Conservation (phyloP, 2,113 vertebrate genomes). For the Ameiurus melas region DNA sequence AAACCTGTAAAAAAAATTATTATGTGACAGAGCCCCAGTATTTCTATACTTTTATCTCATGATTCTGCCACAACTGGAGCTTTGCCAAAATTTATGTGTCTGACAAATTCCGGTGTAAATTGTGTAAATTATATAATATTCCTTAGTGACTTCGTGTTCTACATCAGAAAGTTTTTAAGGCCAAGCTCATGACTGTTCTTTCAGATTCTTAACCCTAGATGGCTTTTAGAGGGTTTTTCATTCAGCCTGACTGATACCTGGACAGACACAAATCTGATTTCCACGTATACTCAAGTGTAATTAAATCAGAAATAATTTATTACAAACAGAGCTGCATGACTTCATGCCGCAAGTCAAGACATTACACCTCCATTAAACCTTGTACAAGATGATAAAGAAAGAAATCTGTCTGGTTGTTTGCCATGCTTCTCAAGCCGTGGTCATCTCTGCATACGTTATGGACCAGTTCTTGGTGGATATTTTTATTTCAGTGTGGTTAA, state of each 20-base stretch:
- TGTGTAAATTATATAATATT: not conserved
- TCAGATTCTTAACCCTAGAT: not conserved
- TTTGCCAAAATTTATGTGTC: constrained; percentile 12
- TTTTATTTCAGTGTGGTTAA: not conserved
- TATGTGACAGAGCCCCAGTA: constrained; percentile 39
- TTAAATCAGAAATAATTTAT: not conserved
- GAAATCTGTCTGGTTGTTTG: not conserved
- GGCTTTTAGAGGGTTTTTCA: not conserved
- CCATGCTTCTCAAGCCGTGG: not conserved
- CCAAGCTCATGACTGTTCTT: not conserved
- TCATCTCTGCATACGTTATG: not conserved
- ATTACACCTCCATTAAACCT: not conserved
- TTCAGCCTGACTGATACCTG: not conserved
- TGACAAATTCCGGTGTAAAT: not conserved
- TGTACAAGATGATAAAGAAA: not conserved
- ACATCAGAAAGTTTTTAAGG: not conserved
- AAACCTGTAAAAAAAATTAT: constrained; percentile 24
- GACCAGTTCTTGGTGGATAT: not conserved
- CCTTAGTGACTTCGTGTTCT: not conserved
- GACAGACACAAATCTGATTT: not conserved
- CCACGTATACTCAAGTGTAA: not conserved
- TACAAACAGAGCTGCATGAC: not conserved
- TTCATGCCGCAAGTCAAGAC: not conserved
- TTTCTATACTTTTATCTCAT: constrained; percentile 19
- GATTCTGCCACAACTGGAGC: constrained; percentile 7